Evolutionary conservation across 2,113 vertebrate genomes (phyloP).

Genomic region (Rousettus leschenaultii): DNA sequence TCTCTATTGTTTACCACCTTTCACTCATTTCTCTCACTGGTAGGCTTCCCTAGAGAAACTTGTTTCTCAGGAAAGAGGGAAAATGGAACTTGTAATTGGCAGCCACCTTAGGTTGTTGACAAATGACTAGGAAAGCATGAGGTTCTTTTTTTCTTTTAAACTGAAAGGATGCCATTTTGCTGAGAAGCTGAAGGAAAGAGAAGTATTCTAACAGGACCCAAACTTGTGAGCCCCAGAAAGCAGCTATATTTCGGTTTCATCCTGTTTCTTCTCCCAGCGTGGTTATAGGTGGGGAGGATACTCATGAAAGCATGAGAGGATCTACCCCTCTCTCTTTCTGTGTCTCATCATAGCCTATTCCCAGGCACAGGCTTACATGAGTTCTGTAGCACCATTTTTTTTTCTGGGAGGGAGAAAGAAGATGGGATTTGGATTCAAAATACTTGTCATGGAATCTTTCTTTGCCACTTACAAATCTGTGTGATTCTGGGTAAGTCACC

Average conservation of each 20-base stretch:
- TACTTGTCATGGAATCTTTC: background rate
- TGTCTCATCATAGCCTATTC: background rate
- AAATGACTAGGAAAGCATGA: background rate
- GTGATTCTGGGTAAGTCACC: background rate
- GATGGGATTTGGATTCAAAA: background rate
- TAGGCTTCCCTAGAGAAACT: background rate
- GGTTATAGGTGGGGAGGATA: background rate
- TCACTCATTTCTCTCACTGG: background rate
- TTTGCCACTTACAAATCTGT: background rate
- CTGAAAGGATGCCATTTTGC: background rate
- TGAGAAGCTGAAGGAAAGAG: background rate
- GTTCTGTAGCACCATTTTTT: background rate
- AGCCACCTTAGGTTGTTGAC: background rate
- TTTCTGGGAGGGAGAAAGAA: background rate
- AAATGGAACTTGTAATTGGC: background rate
- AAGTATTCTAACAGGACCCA: background rate
- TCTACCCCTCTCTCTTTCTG: background rate
- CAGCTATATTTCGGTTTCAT: background rate
- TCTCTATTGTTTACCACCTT: no score
- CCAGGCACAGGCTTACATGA: background rate
- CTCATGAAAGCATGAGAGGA: background rate
- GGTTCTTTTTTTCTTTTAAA: background rate
- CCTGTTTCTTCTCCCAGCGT: background rate
- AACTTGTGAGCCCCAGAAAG: background rate
- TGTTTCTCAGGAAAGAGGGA: background rate